Base-by-base conservation (phyloP, 2,797 vertebrate genomes). In the Intellagama lesueurii region DNA sequence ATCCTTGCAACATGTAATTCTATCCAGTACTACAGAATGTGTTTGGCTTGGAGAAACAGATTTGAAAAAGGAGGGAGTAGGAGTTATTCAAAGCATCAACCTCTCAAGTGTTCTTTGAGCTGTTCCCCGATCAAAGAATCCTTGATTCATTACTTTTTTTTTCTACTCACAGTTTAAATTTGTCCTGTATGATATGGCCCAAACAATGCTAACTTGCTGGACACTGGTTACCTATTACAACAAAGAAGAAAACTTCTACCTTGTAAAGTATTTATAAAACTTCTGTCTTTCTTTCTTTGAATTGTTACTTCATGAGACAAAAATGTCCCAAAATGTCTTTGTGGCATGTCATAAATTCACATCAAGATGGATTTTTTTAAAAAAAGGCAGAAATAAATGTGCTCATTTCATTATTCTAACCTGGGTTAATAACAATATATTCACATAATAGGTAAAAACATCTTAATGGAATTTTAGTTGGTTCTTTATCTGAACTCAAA, bases 21-120 rank as follows among this genome's bases (percentile, higher is more conserved):
- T 95, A 95, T 90, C 92, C 73, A 89, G 81, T 87, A 95, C 90
- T 91, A 28, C n/a, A 91, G 14, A 90, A 94, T 92, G 94, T 96
- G 93, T 95, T 96, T 96, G 92, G 94, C 73, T 94, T 93, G 85
- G 79, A 32, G 79, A 91, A 94, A 86, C 93, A 94, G 83, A 88
- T 81, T 86, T 81, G 85, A 77, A 49, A 78, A 91, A 93, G 91
- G 90, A 90, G 80, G 69, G 92, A 88, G 84, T 82, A 86, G 91
- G 91, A 73, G 78, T 85, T 94, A 82, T 73, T 92, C 88, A 92
- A 91, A 92, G 86, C 35, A 32, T 52, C 35, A 89, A 90, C 76
- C 24, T 28, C 49, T 85, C 66, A 91, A 92, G 88, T 26, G 69
- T 5, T 52, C 82, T 30, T 88, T 69, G 72, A 94, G 22, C 35